phyloP scores from a whole-genome alignment of 1,140 invertebrate genomes.

The Cotesia typhae region DNA sequence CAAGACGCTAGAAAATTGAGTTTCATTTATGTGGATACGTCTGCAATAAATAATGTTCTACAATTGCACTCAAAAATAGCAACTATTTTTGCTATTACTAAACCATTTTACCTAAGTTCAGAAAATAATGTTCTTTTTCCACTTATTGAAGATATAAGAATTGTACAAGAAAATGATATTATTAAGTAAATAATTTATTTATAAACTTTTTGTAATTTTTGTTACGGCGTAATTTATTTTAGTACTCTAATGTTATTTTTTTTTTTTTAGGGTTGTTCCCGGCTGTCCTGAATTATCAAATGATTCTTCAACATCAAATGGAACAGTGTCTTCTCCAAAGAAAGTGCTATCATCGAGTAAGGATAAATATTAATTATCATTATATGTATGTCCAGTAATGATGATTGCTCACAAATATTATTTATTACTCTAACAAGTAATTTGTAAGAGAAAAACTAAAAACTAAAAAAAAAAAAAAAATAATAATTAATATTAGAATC shows the following conservation, averaged over 20 bases:
- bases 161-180: conserved; percentile 46
- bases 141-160: conserved; percentile 50
- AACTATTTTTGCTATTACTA: conserved; percentile 46
- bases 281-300: conserved; percentile 35
- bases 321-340: neutral
- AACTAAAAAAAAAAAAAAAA: no score
- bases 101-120: conserved; percentile 49
- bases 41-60: conserved; percentile 42
- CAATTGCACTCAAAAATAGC: conserved; percentile 47
- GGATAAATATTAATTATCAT: neutral
- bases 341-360: no score
- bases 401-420: no score
- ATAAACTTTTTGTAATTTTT: neutral
- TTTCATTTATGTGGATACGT: conserved; percentile 48
- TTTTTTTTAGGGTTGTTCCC: conserved; percentile 44
- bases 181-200: conserved; percentile 41
- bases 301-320: neutral
- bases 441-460: no score
- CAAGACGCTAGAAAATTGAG: conserved; percentile 46
- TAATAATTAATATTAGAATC: no score
- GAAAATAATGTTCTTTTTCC: conserved; percentile 50
- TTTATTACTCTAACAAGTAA: no score
- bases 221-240: neutral
- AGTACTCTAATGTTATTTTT: neutral
- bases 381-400: no score